Conservation (phyloP, 1,140 invertebrate species). For the Plodia interpunctella region DNA sequence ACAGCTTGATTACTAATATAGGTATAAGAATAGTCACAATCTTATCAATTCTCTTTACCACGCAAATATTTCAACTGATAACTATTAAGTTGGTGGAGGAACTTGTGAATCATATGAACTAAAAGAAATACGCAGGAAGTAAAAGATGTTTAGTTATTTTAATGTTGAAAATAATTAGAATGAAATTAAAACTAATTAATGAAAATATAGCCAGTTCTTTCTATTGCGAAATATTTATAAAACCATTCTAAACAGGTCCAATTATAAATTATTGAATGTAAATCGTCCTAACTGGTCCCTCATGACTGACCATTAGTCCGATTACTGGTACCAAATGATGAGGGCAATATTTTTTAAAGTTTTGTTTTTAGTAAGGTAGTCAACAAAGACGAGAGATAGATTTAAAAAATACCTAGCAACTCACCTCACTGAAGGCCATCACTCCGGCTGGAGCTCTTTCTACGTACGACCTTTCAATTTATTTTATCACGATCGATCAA, state of each 20-base stretch:
- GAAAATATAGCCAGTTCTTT: too few species aligned
- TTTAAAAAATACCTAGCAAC: slow-evolving; percentile 28
- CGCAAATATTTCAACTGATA: not conserved
- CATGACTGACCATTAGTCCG: not conserved
- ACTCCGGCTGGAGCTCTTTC: slow-evolving; percentile 64
- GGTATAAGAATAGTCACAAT: not conserved
- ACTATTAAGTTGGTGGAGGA: too few species aligned
- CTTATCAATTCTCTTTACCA: not conserved
- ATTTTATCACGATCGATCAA: slow-evolving; percentile 74
- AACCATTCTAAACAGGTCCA: not conserved
- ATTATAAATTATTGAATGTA: not conserved
- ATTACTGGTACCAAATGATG: not conserved
- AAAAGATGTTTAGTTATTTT: too few species aligned
- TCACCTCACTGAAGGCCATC: slow-evolving; percentile 78
- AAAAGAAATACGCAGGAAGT: not conserved
- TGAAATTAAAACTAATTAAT: too few species aligned
- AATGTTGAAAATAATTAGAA: too few species aligned
- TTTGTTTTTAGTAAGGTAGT: not conserved
- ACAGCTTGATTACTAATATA: too few species aligned
- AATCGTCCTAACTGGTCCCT: not conserved
- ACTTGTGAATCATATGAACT: not conserved
- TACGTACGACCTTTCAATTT: slow-evolving; percentile 67
- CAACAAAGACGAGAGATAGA: not conserved
- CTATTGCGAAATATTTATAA: too few species aligned
- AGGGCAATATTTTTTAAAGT: not conserved